Conservation (phyloP, 2,113 vertebrate genomes). For the Xenopus tropicalis region DNA sequence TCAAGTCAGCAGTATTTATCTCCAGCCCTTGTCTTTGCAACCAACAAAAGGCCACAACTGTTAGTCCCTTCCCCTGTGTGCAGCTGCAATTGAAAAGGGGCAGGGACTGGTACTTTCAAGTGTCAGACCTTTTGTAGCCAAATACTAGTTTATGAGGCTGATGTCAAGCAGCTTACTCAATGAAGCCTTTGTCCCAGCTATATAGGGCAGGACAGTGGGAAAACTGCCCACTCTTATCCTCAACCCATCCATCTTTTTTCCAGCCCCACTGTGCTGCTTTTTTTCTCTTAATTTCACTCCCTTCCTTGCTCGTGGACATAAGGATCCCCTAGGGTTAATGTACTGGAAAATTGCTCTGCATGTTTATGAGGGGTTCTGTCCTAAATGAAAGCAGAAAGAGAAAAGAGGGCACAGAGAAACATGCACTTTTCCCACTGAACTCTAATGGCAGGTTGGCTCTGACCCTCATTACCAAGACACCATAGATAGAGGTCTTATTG, state of each 20-base stretch:
- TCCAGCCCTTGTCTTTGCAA: slow-evolving; percentile 70
- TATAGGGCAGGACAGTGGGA: slow-evolving; percentile 93
- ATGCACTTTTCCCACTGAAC: slow-evolving; percentile 76
- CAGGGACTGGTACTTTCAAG: slow-evolving; percentile 90
- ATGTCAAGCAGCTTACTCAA: slow-evolving; percentile 97
- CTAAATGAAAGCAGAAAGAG: slow-evolving; percentile 87
- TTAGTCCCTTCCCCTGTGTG: slow-evolving; percentile 72
- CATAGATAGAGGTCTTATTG: slow-evolving; percentile 79
- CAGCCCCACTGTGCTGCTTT: slow-evolving; percentile 70
- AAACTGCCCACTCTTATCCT: slow-evolving; percentile 91
- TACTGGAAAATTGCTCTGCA: slow-evolving; percentile 99
- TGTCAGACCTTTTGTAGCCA: slow-evolving; percentile 93
- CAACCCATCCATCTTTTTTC: slow-evolving; percentile 91
- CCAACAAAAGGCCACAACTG: slow-evolving; percentile 70
- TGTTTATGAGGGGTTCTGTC: slow-evolving; percentile 93
- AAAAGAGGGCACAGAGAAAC: slow-evolving; percentile 71
- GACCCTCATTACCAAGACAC: slow-evolving; percentile 81
- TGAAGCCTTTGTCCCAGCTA: slow-evolving; percentile 94
- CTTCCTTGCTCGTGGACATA: slow-evolving; percentile 76
- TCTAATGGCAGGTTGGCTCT: slow-evolving; percentile 80
- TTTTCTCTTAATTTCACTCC: slow-evolving; percentile 57
- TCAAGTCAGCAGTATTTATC: slow-evolving; percentile 79
- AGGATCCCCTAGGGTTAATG: slow-evolving; percentile 96
- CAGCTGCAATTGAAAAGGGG: slow-evolving; percentile 76
- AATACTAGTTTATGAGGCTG: slow-evolving; percentile 98